Evolutionary conservation across 2,113 vertebrate genomes (phyloP), one percentile per base, ranked within the genome.

Genomic region (Polypterus bichir): DNA sequence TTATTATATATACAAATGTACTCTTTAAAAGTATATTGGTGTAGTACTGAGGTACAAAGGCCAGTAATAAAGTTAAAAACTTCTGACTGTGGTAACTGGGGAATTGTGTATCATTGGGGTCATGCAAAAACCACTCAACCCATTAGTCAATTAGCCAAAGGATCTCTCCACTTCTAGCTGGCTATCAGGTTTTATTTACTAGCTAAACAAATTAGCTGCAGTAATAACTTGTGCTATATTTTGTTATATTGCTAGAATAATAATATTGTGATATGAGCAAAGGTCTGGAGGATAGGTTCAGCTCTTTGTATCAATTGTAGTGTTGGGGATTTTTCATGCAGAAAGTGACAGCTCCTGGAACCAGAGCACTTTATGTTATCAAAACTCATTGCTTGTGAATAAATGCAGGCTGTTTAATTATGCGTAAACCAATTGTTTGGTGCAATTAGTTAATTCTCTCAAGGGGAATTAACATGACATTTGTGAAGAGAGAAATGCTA

Each of bases 131-230:
- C 57, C 57, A 69, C 66, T 72, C 60, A 44, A 64, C 65, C 49
- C 62, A 72, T 69, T 69, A 72, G 69, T 65, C 65, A 72, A 68
- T 69, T 69, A 72, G 62, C 46, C 51, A 46, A 51, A 59, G 54
- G 54, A 57, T 52, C 48, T 59, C 48, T 63, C 57, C 60, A 63
- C 55, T 59, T 51, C 63, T 59, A 48, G 61, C 57, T 62, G 71
- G 64, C 64, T 66, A 66, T 67, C 62, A 55, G 66, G 65, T 67
- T 64, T 70, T 69, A 67, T 66, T 69, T 63, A 67, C 63, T 46
- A 63, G 57, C 61, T 72, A 69, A 72, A 69, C 67, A 67, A 66
- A 69, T 69, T 72, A 69, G 48, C 48, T 47, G 27, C 47, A 66
- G 65, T 62, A 66, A 62, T 62, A 59, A 66, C n/a, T 55, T 59